These are phyloP conservation scores for Eptesicus fuscus DNA, from an alignment of 2,113 vertebrate genomes.

Conservation along the genomic window DNA sequence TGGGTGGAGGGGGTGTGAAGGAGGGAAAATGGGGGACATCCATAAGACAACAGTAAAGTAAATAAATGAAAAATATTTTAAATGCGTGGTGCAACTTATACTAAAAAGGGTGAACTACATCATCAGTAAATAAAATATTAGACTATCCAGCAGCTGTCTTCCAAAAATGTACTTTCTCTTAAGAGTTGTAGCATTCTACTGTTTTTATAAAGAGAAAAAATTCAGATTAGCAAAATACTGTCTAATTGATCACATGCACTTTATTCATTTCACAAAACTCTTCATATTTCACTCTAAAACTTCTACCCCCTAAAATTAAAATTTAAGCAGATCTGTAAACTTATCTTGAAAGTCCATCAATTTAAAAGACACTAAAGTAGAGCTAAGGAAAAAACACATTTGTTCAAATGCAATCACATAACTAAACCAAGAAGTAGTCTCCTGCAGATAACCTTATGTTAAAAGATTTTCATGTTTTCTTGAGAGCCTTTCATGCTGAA, in stretches of 20 bases:
- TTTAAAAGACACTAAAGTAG: constrained; percentile 1
- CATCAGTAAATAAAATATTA: neutral
- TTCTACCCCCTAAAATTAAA: neutral
- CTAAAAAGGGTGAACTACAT: no score
- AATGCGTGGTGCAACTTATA: no score
- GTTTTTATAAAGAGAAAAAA: neutral
- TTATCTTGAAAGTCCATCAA: neutral
- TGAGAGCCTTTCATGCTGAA: constrained; percentile 60
- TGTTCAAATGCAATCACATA: constrained; percentile 54
- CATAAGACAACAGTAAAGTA: no score
- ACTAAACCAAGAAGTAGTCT: constrained; percentile 53
- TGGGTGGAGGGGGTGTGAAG: no score
- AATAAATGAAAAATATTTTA: no score
- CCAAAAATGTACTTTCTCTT: neutral
- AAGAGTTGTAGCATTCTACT: neutral
- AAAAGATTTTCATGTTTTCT: constrained; percentile 65
- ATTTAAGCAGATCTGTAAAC: constrained; percentile 15
- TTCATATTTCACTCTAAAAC: neutral
- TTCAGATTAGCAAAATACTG: neutral
- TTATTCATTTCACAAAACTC: neutral
- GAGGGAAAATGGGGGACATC: no score
- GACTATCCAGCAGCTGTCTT: neutral
- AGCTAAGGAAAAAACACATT: constrained; percentile 43
- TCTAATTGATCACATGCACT: neutral
- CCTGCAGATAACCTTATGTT: constrained; percentile 47